Evolutionary conservation across 2,888 invertebrate genomes (phyloP), one percentile per base, ranked within the genome.

Genomic region (Tiliacea citrago): DNA sequence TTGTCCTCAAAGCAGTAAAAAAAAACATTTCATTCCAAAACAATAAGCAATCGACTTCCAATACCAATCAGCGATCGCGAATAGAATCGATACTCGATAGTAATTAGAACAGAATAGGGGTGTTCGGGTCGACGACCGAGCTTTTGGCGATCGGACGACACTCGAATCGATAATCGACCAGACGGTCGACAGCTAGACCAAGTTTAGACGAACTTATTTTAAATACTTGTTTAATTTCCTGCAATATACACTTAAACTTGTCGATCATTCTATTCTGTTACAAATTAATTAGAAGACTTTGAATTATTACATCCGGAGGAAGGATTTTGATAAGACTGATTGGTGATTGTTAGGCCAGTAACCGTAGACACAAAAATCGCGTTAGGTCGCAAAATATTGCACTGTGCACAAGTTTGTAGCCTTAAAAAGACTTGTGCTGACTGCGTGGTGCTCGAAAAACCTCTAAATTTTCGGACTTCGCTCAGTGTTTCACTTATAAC

Each of bases 31-130:
- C 10, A 29, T 18, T n/a, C 35, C 16, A 62, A 55, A 68, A 62
- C 47, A 63, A 55, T 55, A 58, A 45, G 7, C 21, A 57, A 72
- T 72, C n/a, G 68, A 58, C 12, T 68, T 62, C 21, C 42, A 81
- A 73, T 35, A 73, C n/a, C 53, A 70, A 74, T 73, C 9, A 51
- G 13, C n/a, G 39, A 57, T 74, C 49, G 55, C 70, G 58, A 71
- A 82, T 77, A 74, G 73, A 71, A 68, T 63, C 35, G 75, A 82
- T 55, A 55, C 62, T 65, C 67, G 53, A 72, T 69, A 72, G 68
- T 77, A 86, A 87, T 88, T 86, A 83, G 68, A 82, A 55, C 91
- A 89, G 93, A 93, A 93, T 94, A 93, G 90, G 93, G 92, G 88
- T 90, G 87, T 73, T 24, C 68, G 86, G 94, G 89, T 94, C 93